These are phyloP conservation scores for Chitala chitala DNA, from an alignment of 2,113 vertebrate species.

Conservation along the genomic window DNA sequence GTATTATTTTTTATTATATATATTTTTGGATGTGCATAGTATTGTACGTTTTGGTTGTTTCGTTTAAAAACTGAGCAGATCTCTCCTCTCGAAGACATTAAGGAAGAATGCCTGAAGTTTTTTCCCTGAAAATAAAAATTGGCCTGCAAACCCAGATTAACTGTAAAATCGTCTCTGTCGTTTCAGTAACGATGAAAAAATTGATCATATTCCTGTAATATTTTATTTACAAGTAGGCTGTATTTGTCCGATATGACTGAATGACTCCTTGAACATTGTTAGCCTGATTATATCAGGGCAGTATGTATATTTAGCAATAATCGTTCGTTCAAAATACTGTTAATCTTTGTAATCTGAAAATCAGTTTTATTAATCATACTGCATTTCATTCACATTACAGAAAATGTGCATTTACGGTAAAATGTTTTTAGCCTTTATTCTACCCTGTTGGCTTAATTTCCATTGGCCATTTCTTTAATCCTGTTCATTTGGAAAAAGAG, in stretches of 20 bases:
- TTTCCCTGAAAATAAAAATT: background rate
- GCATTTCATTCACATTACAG: background rate
- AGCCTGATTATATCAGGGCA: background rate
- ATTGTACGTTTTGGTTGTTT: background rate
- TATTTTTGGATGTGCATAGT: background rate
- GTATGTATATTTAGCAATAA: conserved; percentile 18
- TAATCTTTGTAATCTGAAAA: background rate
- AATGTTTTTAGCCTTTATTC: background rate
- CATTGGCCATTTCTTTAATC: no score
- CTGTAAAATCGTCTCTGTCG: background rate
- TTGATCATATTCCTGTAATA: background rate
- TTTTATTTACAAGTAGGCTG: background rate
- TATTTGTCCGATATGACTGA: background rate
- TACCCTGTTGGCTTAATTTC: background rate
- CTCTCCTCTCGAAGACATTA: conserved; percentile 16
- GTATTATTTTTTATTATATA: background rate
- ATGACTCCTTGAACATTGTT: background rate
- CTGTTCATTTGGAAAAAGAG: no score
- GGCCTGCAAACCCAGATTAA: background rate
- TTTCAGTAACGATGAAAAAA: background rate
- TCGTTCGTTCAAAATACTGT: background rate
- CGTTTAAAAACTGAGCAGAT: background rate
- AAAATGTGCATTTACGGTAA: background rate
- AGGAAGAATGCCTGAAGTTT: background rate
- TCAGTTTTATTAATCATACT: background rate